Base-by-base conservation (phyloP, 23 tunicate species). In the Botrylloides violaceus region DNA sequence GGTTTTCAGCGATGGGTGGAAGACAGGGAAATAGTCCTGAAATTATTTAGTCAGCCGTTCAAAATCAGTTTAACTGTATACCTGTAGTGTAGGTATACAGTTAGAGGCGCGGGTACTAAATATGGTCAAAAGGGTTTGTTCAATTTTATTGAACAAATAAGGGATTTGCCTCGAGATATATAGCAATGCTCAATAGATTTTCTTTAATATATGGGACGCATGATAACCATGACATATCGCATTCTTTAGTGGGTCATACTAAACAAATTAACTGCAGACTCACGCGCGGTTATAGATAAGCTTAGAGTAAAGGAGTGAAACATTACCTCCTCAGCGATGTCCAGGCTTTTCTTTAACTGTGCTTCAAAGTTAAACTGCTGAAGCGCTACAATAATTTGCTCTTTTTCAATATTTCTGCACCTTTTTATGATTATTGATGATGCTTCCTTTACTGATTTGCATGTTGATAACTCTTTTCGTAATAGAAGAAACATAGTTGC, bases 361-460 rank as follows among this genome's bases (percentile, higher is more conserved):
- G 9, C 37, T 1, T 68, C 74, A 2, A 68, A 68, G 3, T 43
- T 56, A 43, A 22, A 68, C 20, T 68, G 49, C 26, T 24, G 25
- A n/a, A 68, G 26, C 4, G 74, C 74, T 4, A 22, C 19, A 15
- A 43, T 43, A 0, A 68, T 21, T 68, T 43, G 36, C 20, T 39
- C 56, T 68, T 68, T 43, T 5, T 43, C 49, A 19, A 68, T 68
- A 0, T 0, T 12, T 68, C 58, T 35, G 58, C 74, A 68, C 37
- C 74, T 32, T 22, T 43, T 35, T 29, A 43, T 61, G 21, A 87
- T 61, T 25, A 20, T 56, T 20, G 75, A 59, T 49, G 59, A 71
- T 33, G 71, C 55, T 35, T 71, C 78, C 47, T 55, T 76, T 79
- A 76, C 77, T 25, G 81, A 64, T 71, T 53, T 6, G 30, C 77